Evolutionary conservation across 2,797 vertebrate genomes (phyloP), one percentile per base, ranked within the genome.

Genomic region (Halcyon badia): DNA sequence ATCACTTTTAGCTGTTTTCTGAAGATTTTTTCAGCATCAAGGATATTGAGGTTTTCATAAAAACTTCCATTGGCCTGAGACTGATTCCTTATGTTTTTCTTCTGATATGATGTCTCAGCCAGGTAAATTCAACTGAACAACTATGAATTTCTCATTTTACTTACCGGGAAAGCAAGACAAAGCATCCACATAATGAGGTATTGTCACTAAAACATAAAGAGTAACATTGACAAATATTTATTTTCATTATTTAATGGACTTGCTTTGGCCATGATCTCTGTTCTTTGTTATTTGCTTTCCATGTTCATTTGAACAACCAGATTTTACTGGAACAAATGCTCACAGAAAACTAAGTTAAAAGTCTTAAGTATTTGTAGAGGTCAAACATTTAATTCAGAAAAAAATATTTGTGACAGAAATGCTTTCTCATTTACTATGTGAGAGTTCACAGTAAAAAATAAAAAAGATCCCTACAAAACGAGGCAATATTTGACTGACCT

Each of bases 321-420:
- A 48, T 92, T 80, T 89, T 79, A 60, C 48, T 73, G 60, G 44
- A 92, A 89, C 22, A 85, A 95, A 84, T n/a, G 6, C 4, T 80
- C 48, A 64, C 7, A 85, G 41, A 94, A 84, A 91, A 87, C 58
- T 14, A 96, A 83, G 58, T 70, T 87, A 73, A 66, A 92, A 92
- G 54, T 42, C 76, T 80, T 14, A 25, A 73, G 9, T 69, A 52
- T 90, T 94, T 96, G 61, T 61, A 81, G 56, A 87, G 18, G 22
- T 16, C 37, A 75, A 71, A 71, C 8, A 48, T 80, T 77, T 90
- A 73, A 83, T 77, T 92, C 31, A 65, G 56, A 28, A 10, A 83
- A 88, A 93, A 83, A 68, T 62, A 62, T 52, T 76, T 8, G 46
- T 51, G 41, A 33, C 17, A 54, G 28, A 89, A 96, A 81, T n/a